phyloP scores from a whole-genome alignment of 2,797 vertebrate species.

The Peromyscus melanophrys region DNA sequence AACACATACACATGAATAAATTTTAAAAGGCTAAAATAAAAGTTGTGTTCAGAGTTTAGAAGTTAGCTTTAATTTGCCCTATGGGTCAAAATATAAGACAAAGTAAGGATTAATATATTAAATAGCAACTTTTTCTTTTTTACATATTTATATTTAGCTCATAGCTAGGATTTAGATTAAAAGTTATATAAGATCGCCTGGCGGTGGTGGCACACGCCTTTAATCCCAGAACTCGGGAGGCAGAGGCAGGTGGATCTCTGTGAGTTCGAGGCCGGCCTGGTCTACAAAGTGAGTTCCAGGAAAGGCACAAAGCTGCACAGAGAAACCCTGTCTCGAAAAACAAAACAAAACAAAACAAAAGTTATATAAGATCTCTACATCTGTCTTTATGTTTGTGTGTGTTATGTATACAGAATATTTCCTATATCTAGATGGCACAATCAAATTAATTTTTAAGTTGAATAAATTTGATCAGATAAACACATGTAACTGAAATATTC shows the following conservation, averaged over 20 bases:
- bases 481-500: background rate
- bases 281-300: too few species aligned
- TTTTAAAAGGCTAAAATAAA: background rate
- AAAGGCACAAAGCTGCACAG: too few species aligned
- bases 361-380: background rate
- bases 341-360: too few species aligned
- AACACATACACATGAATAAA: background rate
- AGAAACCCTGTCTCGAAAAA: too few species aligned
- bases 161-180: background rate
- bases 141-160: background rate
- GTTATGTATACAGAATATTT: background rate
- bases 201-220: too few species aligned
- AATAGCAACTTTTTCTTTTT: background rate
- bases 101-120: background rate
- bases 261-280: too few species aligned
- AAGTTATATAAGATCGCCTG: too few species aligned
- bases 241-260: too few species aligned
- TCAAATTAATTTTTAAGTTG: background rate
- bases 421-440: background rate
- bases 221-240: too few species aligned
- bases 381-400: background rate
- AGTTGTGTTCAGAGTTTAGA: background rate
- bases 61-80: background rate
- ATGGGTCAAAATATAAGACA: background rate
- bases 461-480: background rate